Conservation (phyloP, 2,113 vertebrate genomes). For the Anolis sagrei region DNA sequence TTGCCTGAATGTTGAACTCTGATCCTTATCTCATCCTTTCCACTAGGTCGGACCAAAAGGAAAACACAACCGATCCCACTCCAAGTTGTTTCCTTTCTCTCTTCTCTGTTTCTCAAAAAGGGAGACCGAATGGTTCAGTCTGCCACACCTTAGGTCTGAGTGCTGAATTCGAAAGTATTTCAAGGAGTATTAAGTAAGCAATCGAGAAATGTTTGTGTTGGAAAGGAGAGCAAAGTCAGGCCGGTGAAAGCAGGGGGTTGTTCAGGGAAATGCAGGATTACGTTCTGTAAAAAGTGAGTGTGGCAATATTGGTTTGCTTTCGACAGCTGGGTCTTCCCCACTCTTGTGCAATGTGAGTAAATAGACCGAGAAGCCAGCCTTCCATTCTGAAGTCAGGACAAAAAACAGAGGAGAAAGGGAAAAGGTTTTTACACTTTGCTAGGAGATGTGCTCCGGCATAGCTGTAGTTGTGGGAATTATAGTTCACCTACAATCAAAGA, state of each 20-base stretch:
- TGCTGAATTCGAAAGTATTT: background rate
- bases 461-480: too few relatives aligned
- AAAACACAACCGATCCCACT: background rate
- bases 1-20: constrained; percentile 23
- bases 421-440: too few relatives aligned
- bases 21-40: background rate
- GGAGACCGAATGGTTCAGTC: background rate
- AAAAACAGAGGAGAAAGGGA: background rate
- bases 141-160: background rate
- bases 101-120: background rate
- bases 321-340: background rate
- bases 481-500: too few relatives aligned
- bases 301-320: background rate
- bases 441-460: too few relatives aligned
- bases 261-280: background rate
- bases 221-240: background rate
- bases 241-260: background rate
- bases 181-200: background rate
- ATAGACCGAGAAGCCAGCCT: background rate
- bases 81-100: background rate
- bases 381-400: background rate
- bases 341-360: constrained; percentile 4
- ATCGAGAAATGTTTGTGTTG: background rate
- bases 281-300: background rate
- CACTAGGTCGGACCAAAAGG: too few relatives aligned